phyloP scores from a whole-genome alignment of 2,797 vertebrate species.

The Tinamus major region DNA sequence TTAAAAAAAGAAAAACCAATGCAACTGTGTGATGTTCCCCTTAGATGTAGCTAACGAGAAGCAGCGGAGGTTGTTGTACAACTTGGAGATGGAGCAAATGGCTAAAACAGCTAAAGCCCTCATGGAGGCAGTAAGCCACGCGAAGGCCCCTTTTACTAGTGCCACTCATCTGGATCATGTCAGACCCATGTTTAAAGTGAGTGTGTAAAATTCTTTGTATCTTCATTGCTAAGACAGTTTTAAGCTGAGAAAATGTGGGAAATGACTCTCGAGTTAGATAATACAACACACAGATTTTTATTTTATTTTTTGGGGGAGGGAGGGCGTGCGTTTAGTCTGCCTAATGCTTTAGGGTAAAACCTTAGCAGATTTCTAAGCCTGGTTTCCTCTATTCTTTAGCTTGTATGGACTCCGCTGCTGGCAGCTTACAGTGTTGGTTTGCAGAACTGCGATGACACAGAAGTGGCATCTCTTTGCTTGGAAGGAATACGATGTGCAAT shows the following conservation, averaged over 20 bases:
- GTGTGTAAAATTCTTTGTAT: background rate
- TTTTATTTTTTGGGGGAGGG: no score
- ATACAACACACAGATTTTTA: background rate
- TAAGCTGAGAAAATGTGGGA: background rate
- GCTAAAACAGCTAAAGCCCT: conserved; percentile 96
- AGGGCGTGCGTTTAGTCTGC: background rate
- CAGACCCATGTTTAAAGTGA: conserved; percentile 97
- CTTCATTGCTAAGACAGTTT: background rate
- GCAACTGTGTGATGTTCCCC: background rate
- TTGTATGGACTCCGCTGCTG: conserved; percentile 94
- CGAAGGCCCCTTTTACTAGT: conserved; percentile 95
- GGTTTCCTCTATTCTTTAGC: conserved; percentile 74
- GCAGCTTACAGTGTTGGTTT: conserved; percentile 95
- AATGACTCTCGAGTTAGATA: background rate
- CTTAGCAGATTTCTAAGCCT: background rate
- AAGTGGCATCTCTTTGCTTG: conserved; percentile 93
- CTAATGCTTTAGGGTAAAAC: background rate
- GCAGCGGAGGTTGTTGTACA: conserved; percentile 93
- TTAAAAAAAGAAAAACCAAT: background rate
- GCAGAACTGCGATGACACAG: conserved; percentile 96
- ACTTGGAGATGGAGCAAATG: conserved; percentile 99
- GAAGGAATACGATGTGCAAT: conserved; percentile 96
- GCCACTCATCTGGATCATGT: conserved; percentile 96
- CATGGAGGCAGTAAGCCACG: conserved; percentile 97
- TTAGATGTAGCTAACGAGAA: conserved; percentile 92